These are phyloP conservation scores for Nipponia nippon DNA, from an alignment of 2,113 vertebrate species.

Conservation along the genomic window DNA sequence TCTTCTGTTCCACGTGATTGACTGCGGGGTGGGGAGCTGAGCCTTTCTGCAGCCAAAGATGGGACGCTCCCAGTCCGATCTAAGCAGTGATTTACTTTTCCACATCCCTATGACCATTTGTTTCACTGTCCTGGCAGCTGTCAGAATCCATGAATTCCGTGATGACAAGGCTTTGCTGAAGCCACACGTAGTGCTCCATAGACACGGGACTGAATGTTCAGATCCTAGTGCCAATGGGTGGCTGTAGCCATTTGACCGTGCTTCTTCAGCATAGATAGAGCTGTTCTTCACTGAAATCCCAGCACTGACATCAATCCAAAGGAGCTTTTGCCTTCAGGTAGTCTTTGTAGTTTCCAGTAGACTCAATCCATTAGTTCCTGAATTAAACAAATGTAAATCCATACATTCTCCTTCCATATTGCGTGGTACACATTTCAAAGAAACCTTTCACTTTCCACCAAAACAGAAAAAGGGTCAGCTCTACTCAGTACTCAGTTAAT, in stretches of 20 bases:
- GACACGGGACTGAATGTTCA: background rate
- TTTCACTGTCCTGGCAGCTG: background rate
- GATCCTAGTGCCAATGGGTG: background rate
- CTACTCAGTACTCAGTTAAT: background rate
- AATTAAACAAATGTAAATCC: background rate
- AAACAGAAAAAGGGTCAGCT: background rate
- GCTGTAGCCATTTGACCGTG: background rate
- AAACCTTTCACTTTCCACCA: background rate
- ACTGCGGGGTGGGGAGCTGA: background rate
- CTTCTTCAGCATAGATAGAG: background rate
- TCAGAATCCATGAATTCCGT: background rate
- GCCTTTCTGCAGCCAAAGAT: background rate
- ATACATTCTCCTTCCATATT: background rate
- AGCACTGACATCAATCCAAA: background rate
- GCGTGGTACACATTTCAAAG: background rate
- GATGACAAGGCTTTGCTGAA: background rate
- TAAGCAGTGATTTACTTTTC: background rate
- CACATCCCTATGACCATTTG: background rate
- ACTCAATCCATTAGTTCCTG: background rate
- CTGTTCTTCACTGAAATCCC: background rate
- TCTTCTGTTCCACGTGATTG: background rate
- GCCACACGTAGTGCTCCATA: background rate
- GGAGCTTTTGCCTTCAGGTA: background rate
- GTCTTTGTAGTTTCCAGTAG: background rate
- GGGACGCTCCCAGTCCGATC: background rate